These are phyloP conservation scores for Phyllotreta cruciferae DNA, from an alignment of 2,888 invertebrate species.

Conservation along the genomic window DNA sequence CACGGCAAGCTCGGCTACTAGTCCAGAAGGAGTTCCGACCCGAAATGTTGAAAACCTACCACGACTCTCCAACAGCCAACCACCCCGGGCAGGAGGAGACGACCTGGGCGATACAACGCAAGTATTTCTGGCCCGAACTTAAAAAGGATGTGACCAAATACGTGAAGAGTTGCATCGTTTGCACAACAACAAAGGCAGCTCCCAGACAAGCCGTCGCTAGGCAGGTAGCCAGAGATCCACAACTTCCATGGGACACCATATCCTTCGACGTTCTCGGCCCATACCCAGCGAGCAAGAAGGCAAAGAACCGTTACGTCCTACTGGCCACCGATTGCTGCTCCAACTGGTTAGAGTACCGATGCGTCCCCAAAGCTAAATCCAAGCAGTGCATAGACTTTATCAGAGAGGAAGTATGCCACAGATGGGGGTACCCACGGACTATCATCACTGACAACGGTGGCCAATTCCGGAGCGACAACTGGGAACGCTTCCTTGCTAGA, in stretches of 20 bases:
- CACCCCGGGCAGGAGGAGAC: conserved; percentile 44
- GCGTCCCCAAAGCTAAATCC: neutral
- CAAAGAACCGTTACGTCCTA: conserved; percentile 19
- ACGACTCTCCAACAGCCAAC: conserved; percentile 29
- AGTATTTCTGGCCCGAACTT: conserved; percentile 44
- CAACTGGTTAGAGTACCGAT: conserved; percentile 24
- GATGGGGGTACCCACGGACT: neutral
- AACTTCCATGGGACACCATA: conserved; percentile 17
- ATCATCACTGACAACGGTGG: conserved; percentile 8
- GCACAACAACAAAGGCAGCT: conserved; percentile 16
- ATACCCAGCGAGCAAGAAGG: neutral
- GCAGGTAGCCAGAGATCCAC: neutral
- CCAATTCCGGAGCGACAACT: neutral
- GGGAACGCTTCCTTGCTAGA: no score
- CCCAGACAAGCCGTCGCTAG: conserved; percentile 8
- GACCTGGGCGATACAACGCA: conserved; percentile 34
- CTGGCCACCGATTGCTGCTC: conserved; percentile 19
- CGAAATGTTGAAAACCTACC: conserved; percentile 7
- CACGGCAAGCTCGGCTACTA: no score
- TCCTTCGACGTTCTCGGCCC: conserved; percentile 27
- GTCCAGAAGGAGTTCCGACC: no score
- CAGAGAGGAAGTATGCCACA: neutral
- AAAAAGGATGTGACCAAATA: conserved; percentile 28
- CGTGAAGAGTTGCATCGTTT: conserved; percentile 18
- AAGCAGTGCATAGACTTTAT: neutral